phyloP scores from a whole-genome alignment of 2,888 invertebrate species.

The Drosophila cracens region DNA sequence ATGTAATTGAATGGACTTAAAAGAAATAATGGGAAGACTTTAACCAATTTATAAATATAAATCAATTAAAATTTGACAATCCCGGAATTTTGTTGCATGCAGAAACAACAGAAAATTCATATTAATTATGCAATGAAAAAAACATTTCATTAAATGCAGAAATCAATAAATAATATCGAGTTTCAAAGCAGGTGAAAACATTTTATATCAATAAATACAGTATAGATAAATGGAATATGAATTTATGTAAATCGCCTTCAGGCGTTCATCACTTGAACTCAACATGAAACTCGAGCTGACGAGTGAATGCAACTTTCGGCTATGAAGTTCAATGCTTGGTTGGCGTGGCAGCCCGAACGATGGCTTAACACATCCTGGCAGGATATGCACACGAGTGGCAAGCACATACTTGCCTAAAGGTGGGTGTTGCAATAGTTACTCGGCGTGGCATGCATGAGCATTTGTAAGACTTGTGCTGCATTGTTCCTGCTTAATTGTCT shows the following conservation, averaged over 20 bases:
- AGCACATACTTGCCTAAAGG: slow-evolving; percentile 9
- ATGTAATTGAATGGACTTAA: not conserved
- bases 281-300: not conserved
- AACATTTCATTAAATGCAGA: not conserved
- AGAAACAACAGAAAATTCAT: not conserved
- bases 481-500: slow-evolving; percentile 78
- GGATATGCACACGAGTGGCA: slow-evolving; percentile 48
- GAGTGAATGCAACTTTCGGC: slow-evolving; percentile 60
- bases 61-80: not conserved
- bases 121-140: not conserved
- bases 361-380: slow-evolving; percentile 68
- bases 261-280: not conserved
- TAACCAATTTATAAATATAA: not conserved
- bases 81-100: not conserved
- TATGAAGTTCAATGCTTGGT: slow-evolving; percentile 70
- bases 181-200: not conserved
- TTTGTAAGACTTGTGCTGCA: slow-evolving; percentile 61
- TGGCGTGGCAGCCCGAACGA: slow-evolving; percentile 7
- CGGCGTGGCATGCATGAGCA: slow-evolving; percentile 46
- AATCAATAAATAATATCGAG: not conserved
- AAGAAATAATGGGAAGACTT: not conserved
- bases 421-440: slow-evolving; percentile 5
- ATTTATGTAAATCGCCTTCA: not conserved
- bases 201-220: not conserved
- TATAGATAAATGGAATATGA: not conserved